Percentiles rank a stretch among this genome's conserved stretches.
Evolutionary conservation across 2,797 vertebrate species (phyloP).

Genomic region (Centropyge bicolor): DNA sequence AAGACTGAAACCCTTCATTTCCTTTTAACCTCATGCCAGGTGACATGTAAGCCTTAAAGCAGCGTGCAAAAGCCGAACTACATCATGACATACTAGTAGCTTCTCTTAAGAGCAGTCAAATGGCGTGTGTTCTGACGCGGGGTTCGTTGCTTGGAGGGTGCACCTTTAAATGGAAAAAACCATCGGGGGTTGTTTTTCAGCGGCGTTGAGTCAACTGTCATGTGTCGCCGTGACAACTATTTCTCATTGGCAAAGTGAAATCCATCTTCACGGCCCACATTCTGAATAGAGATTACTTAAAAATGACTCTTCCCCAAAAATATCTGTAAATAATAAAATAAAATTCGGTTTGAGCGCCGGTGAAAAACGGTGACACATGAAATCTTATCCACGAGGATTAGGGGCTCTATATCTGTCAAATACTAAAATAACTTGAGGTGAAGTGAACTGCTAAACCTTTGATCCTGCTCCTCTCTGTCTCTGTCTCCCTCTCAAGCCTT

Average conservation of each 20-base stretch:
- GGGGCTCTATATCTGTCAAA: conserved; percentile 50
- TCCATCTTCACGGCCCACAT: conserved; percentile 17
- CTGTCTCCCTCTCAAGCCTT: conserved; percentile 45
- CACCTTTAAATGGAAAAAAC: conserved; percentile 48
- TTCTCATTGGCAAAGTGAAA: conserved; percentile 29
- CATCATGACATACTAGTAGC: conserved; percentile 21
- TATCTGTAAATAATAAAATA: conserved; percentile 31
- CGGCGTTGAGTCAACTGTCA: conserved; percentile 31
- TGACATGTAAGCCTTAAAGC: conserved; percentile 45
- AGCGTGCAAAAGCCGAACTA: conserved; percentile 18
- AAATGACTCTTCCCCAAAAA: conserved; percentile 16
- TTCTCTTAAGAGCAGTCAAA: conserved; percentile 33
- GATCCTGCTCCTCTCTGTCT: conserved; percentile 42
- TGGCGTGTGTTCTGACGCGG: conserved; percentile 17
- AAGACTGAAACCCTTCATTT: conserved; percentile 43
- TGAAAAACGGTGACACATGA: conserved; percentile 34
- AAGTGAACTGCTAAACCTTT: conserved; percentile 62
- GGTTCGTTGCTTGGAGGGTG: conserved; percentile 11
- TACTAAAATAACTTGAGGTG: conserved; percentile 58
- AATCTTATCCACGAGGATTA: conserved; percentile 42
- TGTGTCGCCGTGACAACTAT: conserved; percentile 26
- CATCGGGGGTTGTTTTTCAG: conserved; percentile 18
- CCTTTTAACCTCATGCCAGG: conserved; percentile 1
- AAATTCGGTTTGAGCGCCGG: not conserved
- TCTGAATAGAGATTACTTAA: conserved; percentile 19